Evolutionary conservation across 2,888 invertebrate species (phyloP), one percentile per base, ranked within the genome.

Genomic region (Heterodera filipjevi): DNA sequence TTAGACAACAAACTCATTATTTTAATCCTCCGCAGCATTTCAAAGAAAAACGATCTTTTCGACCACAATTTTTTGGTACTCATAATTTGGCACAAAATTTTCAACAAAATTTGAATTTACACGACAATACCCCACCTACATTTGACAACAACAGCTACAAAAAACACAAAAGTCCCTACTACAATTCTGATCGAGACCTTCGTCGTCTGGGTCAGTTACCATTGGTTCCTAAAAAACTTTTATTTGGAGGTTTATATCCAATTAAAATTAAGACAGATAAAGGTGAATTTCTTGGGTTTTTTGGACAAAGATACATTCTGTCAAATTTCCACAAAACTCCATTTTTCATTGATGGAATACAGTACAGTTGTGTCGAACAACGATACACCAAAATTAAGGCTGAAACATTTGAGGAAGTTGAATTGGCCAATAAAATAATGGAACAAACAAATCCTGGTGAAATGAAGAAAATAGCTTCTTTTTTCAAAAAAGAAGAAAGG

Each of bases 351-450:
- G 35, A 33, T 8, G 19, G 68, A 16, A 19, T 33, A 19, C 33
- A 19, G 33, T 68, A 19, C 3, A 35, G 16, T 3, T 68, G 68
- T 19, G 68, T 68, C 2, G 68, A 68, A 19, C 14, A 35, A 16
- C 14, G 35, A 19, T 68, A 68, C 1, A 68, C 68, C 2, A 33
- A 68, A 33, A 3, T 33, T 3, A 68, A 68, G 3, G 68, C 68
- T 33, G 19, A 33, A 19, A 33, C 35, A 1, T 33, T 16, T 35
- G 35, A 68, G 10, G 32, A 66, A 30, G 3, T 30, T 30, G 66
- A 66, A 66, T 32, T 66, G 66, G 66, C 66, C 30, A 66, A 66
- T 66, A 66, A 66, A 66, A 30, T 66, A 66, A 30, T 66, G 32
- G 8, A 30, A 30, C 5, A 66, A 30, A 66, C 32, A 66, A 66